Evolutionary conservation across 2,888 invertebrate species (phyloP).

Genomic region (Dendrolimus pini): DNA sequence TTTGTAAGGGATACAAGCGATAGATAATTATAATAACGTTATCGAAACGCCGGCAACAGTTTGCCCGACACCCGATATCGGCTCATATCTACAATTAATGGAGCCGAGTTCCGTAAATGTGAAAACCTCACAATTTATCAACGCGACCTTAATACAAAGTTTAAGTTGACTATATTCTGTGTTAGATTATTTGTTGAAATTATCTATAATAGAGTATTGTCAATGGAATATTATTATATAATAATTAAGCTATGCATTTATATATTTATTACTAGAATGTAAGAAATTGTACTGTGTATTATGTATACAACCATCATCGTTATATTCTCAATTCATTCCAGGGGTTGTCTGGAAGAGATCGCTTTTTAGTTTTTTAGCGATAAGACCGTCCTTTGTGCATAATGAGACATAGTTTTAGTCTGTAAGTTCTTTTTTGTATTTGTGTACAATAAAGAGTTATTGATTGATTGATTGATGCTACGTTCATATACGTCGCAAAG

Average conservation of each 20-base stretch:
- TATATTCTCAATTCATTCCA: too few relatives aligned
- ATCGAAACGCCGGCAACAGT: not conserved
- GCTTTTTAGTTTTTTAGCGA: too few relatives aligned
- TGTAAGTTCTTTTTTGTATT: too few relatives aligned
- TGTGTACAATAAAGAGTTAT: too few relatives aligned
- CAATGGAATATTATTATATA: not conserved
- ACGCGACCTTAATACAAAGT: not conserved
- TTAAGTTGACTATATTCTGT: not conserved
- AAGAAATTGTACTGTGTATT: too few relatives aligned
- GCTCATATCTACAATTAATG: slow-evolving; percentile 36
- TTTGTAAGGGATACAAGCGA: not conserved
- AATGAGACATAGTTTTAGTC: too few relatives aligned
- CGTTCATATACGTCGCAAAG: too few relatives aligned
- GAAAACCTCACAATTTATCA: not conserved
- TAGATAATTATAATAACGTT: not conserved
- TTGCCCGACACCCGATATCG: slow-evolving; percentile 3
- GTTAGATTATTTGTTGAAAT: not conserved
- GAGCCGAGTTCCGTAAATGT: slow-evolving; percentile 30
- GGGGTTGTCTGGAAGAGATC: too few relatives aligned
- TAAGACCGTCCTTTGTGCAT: too few relatives aligned
- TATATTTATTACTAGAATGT: too few relatives aligned
- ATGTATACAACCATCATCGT: too few relatives aligned
- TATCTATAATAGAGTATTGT: not conserved
- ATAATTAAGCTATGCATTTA: not conserved
- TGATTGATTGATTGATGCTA: too few relatives aligned